phyloP scores from a whole-genome alignment of 2,888 invertebrate genomes.

The Drosophila austrosaltans region DNA sequence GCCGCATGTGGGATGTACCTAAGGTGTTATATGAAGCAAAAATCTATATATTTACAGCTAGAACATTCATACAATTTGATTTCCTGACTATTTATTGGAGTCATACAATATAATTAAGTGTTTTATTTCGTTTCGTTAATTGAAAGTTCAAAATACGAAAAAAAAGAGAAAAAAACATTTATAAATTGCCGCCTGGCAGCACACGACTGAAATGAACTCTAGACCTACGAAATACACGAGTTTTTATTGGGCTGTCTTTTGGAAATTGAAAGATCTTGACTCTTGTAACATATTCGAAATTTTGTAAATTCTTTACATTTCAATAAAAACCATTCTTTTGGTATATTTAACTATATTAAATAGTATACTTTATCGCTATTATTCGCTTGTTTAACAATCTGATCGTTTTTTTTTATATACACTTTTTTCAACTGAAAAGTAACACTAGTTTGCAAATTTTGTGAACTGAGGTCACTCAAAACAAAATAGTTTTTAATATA shows the following conservation, averaged over 20 bases:
- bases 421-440: too few relatives aligned
- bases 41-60: slow-evolving; percentile 3
- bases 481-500: too few relatives aligned
- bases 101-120: slow-evolving; percentile 8
- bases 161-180: background rate
- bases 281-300: too few relatives aligned
- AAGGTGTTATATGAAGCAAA: slow-evolving; percentile 5
- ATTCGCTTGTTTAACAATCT: too few relatives aligned
- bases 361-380: too few relatives aligned
- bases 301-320: too few relatives aligned
- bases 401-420: too few relatives aligned
- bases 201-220: slow-evolving; percentile 1
- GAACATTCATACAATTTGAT: background rate
- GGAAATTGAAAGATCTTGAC: background rate
- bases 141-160: slow-evolving; percentile 4
- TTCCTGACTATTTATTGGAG: slow-evolving; percentile 1
- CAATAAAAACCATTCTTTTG: too few relatives aligned
- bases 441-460: too few relatives aligned
- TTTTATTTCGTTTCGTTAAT: background rate
- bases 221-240: slow-evolving; percentile 3
- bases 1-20: slow-evolving; percentile 16
- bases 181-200: background rate
- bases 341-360: too few relatives aligned
- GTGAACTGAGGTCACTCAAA: too few relatives aligned
- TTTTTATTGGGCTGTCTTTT: background rate